These are phyloP conservation scores for Metopolophium dirhodum DNA, from an alignment of 1,140 invertebrate genomes.

Conservation along the genomic window DNA sequence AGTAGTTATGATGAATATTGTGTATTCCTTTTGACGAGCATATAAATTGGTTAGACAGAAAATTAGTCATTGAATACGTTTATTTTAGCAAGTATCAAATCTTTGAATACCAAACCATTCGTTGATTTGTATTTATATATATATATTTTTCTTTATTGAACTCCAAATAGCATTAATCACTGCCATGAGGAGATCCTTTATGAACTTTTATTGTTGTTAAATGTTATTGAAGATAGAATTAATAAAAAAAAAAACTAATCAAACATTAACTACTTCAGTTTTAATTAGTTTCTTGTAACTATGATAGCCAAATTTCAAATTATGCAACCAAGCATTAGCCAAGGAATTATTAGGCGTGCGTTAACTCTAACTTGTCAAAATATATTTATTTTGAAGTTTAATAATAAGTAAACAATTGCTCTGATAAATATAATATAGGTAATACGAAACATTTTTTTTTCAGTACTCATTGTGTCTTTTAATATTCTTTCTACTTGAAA, in stretches of 20 bases:
- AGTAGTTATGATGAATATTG: neutral
- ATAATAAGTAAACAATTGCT: neutral
- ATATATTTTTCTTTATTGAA: neutral
- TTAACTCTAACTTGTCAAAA: neutral
- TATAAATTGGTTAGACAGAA: neutral
- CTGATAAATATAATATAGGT: neutral
- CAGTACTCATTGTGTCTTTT: conserved; percentile 89
- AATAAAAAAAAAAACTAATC: neutral
- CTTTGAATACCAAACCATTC: neutral
- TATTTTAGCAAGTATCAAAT: neutral
- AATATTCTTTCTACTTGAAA: conserved; percentile 87
- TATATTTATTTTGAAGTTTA: conserved; percentile 14
- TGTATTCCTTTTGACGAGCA: neutral
- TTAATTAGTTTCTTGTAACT: neutral
- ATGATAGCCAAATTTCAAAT: neutral
- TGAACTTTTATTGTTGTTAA: neutral
- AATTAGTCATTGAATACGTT: neutral
- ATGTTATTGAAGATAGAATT: neutral
- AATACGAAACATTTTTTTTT: conserved; percentile 62
- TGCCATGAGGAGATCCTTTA: neutral
- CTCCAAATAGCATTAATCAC: neutral
- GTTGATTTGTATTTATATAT: neutral
- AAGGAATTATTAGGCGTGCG: neutral
- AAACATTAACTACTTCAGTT: neutral
- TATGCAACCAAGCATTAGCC: neutral